Conservation (phyloP, 2,888 invertebrate species). For the Pseudanteris insignis region DNA sequence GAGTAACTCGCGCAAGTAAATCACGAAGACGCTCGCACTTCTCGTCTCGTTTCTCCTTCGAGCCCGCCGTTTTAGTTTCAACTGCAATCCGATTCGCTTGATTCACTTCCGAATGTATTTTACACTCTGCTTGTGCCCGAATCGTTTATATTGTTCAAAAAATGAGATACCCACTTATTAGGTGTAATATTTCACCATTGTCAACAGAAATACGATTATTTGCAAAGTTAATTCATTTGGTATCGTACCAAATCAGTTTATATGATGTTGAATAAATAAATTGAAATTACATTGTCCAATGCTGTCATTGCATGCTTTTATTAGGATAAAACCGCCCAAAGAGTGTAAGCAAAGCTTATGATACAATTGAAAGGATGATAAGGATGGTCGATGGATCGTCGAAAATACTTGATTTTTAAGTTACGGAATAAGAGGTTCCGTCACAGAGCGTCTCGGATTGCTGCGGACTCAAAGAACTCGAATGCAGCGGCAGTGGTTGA, state of each 20-base stretch:
- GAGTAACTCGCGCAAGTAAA: slow-evolving; percentile 45
- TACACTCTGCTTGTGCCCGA: slow-evolving; percentile 36
- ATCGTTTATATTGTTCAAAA: slow-evolving; percentile 41
- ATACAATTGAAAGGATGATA: slow-evolving; percentile 42
- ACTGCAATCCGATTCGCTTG: slow-evolving; percentile 42
- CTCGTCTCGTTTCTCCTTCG: slow-evolving; percentile 32
- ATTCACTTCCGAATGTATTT: slow-evolving; percentile 44
- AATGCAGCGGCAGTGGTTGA: slow-evolving; percentile 48
- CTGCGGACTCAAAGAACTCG: slow-evolving; percentile 45
- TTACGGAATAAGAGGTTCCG: slow-evolving; percentile 43
- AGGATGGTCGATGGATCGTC: slow-evolving; percentile 37
- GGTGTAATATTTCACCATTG: too few relatives aligned
- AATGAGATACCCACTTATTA: too few relatives aligned
- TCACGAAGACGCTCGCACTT: slow-evolving; percentile 39
- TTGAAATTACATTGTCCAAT: too few relatives aligned
- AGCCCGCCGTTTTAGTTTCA: slow-evolving; percentile 32
- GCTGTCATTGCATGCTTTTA: too few relatives aligned
- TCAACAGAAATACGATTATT: too few relatives aligned
- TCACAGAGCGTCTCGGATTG: slow-evolving; percentile 41
- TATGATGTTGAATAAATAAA: too few relatives aligned
- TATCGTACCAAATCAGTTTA: too few relatives aligned
- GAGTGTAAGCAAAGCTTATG: too few relatives aligned
- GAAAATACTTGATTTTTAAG: slow-evolving; percentile 38
- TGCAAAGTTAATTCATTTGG: too few relatives aligned
- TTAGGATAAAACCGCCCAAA: too few relatives aligned